Evolutionary conservation across 2,113 vertebrate genomes (phyloP), one percentile per base, ranked within the genome.

Genomic region (Sylvietta virens): DNA sequence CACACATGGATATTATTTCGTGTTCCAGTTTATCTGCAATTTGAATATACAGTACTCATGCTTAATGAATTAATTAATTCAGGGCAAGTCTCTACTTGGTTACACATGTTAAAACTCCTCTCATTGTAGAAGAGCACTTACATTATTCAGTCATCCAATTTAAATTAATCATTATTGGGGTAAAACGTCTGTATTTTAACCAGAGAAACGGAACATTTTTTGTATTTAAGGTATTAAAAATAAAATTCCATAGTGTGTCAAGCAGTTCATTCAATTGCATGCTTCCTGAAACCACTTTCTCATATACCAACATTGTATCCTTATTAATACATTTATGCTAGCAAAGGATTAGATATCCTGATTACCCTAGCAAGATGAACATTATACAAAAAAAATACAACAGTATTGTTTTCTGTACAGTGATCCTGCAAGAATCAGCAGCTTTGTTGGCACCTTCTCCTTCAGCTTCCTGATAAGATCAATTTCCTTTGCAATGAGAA

Each of bases 11-110:
- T 95, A 87, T 95, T 89, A 94, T 96, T 92, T 95, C 94, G 37
- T 80, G 84, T 73, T 93, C 93, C 88, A 95, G 87, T 95, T 96
- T 95, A 91, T 86, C 94, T 96, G 94, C 95, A 94, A 58, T 95
- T 96, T 86, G 91, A 93, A 96, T 95, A 94, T 94, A 94, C 64
- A 82, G 81, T 56, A 90, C 87, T 95, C 96, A 96, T 95, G 94
- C 91, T 77, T 97, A 94, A 96, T 97, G 95, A 95, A 97, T 96
- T 95, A 96, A 96, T 88, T 94, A 90, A 95, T 96, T 96, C 95
- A 96, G 57, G 65, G 65, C 47, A 95, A 91, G 74, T 89, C 74
- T 95, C 73, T 95, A 91, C 66, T 95, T 94, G 78, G 91, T 96
- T 96, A 95, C 93, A 96, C 53, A 14, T 39, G 51, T 57, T 89